Evolutionary conservation across 2,888 invertebrate species (phyloP), one percentile per base, ranked within the genome.

Genomic region (Anaspis maculata): DNA sequence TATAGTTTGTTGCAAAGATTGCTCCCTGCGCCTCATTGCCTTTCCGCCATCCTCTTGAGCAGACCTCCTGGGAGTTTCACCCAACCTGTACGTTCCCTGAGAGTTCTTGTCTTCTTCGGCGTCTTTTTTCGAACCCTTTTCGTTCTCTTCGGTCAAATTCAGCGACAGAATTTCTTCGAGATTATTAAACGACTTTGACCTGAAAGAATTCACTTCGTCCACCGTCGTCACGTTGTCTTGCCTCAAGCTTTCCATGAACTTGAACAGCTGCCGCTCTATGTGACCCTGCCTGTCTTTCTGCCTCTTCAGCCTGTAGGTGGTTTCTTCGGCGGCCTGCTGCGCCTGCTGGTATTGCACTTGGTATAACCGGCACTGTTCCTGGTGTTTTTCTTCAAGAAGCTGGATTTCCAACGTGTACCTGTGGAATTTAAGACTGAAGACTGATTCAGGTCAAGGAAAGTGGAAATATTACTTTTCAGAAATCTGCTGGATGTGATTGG

Each of bases 391-490:
- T 66, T 84, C 85, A 29, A 86, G 46, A 14, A 86, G 69, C 51
- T 75, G 74, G n/a, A 86, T 70, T 64, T 88, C 87, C 36, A 83
- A 60, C 48, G 76, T 76, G 57, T 84, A 83, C 46, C 82, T 83
- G 59, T n/a, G n/a, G n/a, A n/a, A n/a, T n/a, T n/a, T n/a, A 28
- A 60, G 54, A 37, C 30, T 15, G 21, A 13, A 24, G n/a, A n/a
- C n/a, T n/a, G n/a, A n/a, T n/a, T n/a, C n/a, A n/a, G n/a, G n/a
- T n/a, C n/a, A 19, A 19, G 19, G 19, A 9, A 9, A 29, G 11
- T 23, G 9, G 30, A 28, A 33, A 13, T 15, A 36, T 43, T 56
- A 74, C 74, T 79, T 79, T 45, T 79, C 76, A 32, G 79, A 76
- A 13, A 86, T 72, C 62, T 79, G 72, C 39, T 76, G 72, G 30